Base-by-base conservation (phyloP, 2,113 vertebrate species). In the Anolis carolinensis region DNA sequence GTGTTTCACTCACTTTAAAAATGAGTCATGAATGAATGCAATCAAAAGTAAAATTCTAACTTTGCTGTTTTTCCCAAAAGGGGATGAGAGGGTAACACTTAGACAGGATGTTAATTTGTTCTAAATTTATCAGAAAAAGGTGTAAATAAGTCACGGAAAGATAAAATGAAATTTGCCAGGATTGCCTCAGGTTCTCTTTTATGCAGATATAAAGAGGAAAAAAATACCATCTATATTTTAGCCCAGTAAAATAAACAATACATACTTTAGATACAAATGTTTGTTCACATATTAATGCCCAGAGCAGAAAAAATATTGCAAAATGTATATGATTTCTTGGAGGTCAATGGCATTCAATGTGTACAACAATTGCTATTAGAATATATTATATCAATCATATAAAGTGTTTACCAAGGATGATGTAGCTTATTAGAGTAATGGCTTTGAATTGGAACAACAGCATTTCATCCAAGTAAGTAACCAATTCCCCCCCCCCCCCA, bases 11-110 rank as follows among this genome's bases (percentile, higher is more conserved):
- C 89, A 90, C 92, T 94, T 94, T 92, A 93, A 94, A 93, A 93
- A 94, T 94, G 91, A 94, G 86, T 95, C 93, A 94, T 94, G 94
- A 93, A 86, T 92, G 92, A 93, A 91, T 92, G 91, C 90, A 95
- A 93, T 95, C 93, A 93, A 93, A 94, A 94, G 90, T 94, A 92
- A 94, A 93, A 93, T 90, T 92, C 80, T 94, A 25, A 91, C 91
- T 94, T 94, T 94, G 91, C 92, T 94, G 85, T 81, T 89, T 93
- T 63, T 92, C 92, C 92, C 85, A 90, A 32, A 78, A 88, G 93
- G 91, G 90, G 93, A 94, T 83, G 91, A 89, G 92, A 93, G 81
- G 72, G 75, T 1, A 14, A 92, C 50, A 89, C 81, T 87, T 88
- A 63, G 89, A 91, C 91, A 85, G 13, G 34, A 90, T 93, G 86